Evolutionary conservation across 1,140 invertebrate genomes (phyloP), one percentile per base, ranked within the genome.

Genomic region (Oncopodura yosiiana): DNA sequence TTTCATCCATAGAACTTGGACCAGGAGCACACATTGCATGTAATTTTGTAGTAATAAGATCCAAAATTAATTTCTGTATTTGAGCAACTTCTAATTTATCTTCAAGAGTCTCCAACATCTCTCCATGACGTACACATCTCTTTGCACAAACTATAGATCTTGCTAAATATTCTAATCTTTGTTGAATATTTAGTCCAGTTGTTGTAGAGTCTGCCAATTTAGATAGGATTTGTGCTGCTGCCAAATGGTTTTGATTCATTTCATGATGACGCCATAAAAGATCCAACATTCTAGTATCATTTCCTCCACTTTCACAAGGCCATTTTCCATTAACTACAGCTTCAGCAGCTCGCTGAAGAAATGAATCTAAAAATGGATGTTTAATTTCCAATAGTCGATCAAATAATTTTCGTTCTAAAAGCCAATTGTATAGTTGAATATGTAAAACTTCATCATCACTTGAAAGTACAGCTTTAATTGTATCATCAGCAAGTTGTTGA

Each of bases 261-360:
- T 97, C 93, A 66, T 97, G 94, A 69, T 87, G 94, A 69, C 92
- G 92, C 94, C 94, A 97, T 14, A 97, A 72, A 50, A 98, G 74
- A 70, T 97, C 91, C 39, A 88, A 77, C 4, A 87, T 77, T 45
- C 78, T 75, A 14, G 70, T 62, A 48, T 71, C 68, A 38, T 62
- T 62, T 41, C 36, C 32, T n/a, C 39, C 21, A n/a, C 23, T 37
- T 14, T 44, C 61, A 18, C 42, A 34, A 11, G 56, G 41, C 57
- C 56, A 60, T 45, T 59, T 53, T 27, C 58, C 57, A 29, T 43
- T 43, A 16, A 60, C 55, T 30, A 59, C 61, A 18, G 68, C 64
- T 27, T 62, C 61, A 11, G 62, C 49, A 27, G 62, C 62, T 29
- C 64, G 60, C 38, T 63, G 68, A 18, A 70, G 57, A 59, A 67